Conservation (phyloP, 1,140 invertebrate genomes). For the Lethrus apterus region DNA sequence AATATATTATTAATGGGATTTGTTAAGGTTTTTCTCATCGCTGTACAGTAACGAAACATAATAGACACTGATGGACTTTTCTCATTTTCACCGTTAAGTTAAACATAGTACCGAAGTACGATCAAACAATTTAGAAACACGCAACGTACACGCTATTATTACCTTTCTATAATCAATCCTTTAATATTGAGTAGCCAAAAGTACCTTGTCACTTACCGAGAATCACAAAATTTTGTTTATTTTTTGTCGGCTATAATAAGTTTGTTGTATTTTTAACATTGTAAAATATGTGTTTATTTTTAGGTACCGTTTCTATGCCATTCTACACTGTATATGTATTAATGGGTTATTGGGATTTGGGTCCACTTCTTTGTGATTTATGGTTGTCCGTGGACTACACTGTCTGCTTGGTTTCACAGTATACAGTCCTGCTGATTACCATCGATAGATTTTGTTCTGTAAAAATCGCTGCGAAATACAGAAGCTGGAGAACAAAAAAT, state of each 20-base stretch:
- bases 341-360: constrained; percentile 94
- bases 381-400: constrained; percentile 99
- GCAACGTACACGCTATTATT: too few species aligned
- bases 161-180: too few species aligned
- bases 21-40: too few species aligned
- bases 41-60: too few species aligned
- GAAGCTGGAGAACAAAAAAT: constrained; percentile 91
- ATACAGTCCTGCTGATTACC: constrained; percentile 97
- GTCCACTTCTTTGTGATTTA: constrained; percentile 91
- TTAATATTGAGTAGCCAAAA: background rate
- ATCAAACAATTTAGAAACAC: too few species aligned
- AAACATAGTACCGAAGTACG: too few species aligned
- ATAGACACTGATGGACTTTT: too few species aligned
- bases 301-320: constrained; percentile 89
- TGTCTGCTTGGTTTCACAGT: constrained; percentile 97
- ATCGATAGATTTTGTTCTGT: constrained; percentile 99
- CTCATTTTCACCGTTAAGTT: too few species aligned
- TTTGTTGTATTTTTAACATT: background rate
- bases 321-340: constrained; percentile 95
- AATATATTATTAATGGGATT: too few species aligned
- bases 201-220: background rate
- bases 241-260: background rate
- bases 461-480: constrained; percentile 95
- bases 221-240: background rate
- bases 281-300: constrained; percentile 30